Evolutionary conservation across 2,888 invertebrate species (phyloP).

Genomic region (Leptinotarsa juncta): DNA sequence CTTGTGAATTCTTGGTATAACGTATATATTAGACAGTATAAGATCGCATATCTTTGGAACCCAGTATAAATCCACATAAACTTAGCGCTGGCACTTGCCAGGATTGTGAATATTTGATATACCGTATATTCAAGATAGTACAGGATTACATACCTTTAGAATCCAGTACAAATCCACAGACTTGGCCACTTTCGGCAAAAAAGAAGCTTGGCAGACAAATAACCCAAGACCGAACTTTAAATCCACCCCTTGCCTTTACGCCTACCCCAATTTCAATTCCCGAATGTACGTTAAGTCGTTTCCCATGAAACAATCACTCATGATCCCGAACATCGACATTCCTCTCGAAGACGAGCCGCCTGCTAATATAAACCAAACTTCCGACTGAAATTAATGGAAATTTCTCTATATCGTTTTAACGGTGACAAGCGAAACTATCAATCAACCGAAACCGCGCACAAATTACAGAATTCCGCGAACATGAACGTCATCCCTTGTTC

Average conservation of each 20-base stretch:
- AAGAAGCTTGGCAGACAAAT: no score
- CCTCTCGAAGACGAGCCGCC: conserved; percentile 15
- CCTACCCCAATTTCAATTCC: conserved; percentile 9
- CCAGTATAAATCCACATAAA: no score
- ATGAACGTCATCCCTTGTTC: conserved; percentile 4
- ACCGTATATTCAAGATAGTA: no score
- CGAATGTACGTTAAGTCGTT: conserved; percentile 1
- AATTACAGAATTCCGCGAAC: conserved; percentile 18
- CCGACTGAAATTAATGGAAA: conserved; percentile 64
- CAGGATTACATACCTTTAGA: no score
- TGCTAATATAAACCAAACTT: conserved; percentile 41
- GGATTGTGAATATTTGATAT: no score
- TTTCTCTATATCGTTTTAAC: conserved; percentile 65
- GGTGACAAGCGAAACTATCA: conserved; percentile 66
- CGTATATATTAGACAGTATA: no score
- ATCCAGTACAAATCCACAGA: no score
- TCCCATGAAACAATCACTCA: conserved; percentile 28
- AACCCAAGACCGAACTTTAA: no score
- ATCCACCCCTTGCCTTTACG: not conserved
- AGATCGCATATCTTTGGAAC: no score
- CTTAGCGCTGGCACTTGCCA: no score
- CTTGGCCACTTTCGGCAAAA: no score
- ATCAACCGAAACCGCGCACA: conserved; percentile 63
- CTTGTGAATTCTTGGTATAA: no score
- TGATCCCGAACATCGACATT: conserved; percentile 17